Percentiles rank a stretch among this genome's conserved stretches.
Conservation (phyloP, 2,113 vertebrate genomes). For the Indicator maculatus region DNA sequence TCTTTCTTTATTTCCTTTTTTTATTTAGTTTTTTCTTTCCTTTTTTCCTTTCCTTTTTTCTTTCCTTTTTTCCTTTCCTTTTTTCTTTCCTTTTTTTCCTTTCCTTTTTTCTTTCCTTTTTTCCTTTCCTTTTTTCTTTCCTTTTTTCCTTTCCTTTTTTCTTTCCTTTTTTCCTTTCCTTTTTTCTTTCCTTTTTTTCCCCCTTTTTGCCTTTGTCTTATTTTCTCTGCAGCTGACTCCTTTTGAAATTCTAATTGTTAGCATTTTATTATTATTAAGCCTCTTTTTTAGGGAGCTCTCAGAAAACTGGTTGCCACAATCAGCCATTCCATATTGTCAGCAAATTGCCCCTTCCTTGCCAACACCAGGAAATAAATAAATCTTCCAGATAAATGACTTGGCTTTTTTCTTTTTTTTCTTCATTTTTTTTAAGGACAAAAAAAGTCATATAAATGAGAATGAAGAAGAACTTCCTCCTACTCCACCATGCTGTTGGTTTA, state of each 20-base stretch:
- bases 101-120: too few relatives aligned
- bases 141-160: too few relatives aligned
- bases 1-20: too few relatives aligned
- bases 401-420: not conserved
- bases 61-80: too few relatives aligned
- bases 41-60: too few relatives aligned
- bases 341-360: constrained; percentile 3
- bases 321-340: constrained; percentile 42
- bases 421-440: not conserved
- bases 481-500: not conserved
- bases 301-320: constrained; percentile 42
- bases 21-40: too few relatives aligned
- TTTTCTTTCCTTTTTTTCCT: constrained; percentile 47
- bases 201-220: constrained; percentile 66
- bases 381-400: constrained; percentile 21
- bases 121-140: too few relatives aligned
- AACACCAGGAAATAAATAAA: constrained; percentile 44
- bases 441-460: not conserved
- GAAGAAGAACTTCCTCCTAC: constrained; percentile 27
- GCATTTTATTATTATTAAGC: constrained; percentile 24
- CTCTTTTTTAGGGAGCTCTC: constrained; percentile 44
- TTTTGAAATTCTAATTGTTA: constrained; percentile 71
- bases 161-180: too few relatives aligned
- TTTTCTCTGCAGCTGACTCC: constrained; percentile 69
- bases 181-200: constrained; percentile 37